Evolutionary conservation across 2,113 vertebrate genomes (phyloP), one percentile per base, ranked within the genome.

Genomic region (Leucopternis melanops): DNA sequence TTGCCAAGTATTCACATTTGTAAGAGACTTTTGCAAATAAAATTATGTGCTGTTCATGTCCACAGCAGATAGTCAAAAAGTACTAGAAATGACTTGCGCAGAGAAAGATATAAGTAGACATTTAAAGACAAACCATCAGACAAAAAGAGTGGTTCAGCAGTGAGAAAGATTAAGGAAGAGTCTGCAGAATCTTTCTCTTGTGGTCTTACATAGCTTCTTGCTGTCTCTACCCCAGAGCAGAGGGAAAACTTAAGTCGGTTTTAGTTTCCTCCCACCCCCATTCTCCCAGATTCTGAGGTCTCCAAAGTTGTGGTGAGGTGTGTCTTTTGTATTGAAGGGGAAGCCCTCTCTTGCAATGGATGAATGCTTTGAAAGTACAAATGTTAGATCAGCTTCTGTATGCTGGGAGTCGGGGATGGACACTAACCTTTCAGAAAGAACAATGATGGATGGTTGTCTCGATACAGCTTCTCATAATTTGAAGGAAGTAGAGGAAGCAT

Each of bases 381-480:
- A 52, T 50, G 23, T 77, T 65, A 52, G 49, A 40, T 77, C 26
- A 74, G 31, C 21, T 85, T 40, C 40, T 23, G 0, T 23, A 31
- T 31, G 20, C 26, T 57, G 31, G 26, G 22, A 81, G 38, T 85
- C 38, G 38, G 2, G 0, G 31, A 45, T 40, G 71, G 54, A 77
- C n/a, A n/a, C 0, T 1, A 81, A 65, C 40, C 26, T 81, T 79
- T 66, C 65, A 57, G 74, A 52, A 67, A 44, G n/a, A 61, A 4
- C 20, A 12, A 0, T 11, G 34, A 31, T 62, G 42, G 40, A 44
- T 27, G 4, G 12, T 80, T 80, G 22, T 69, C 49, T 77, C 0
- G 0, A 29, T 81, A 27, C 0, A 0, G 12, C 40, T 57, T 69
- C 31, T 4, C 0, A 23, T 69, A 71, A 77, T 23, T 61, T 52